phyloP scores from a whole-genome alignment of 1,140 invertebrate species.

The Drosophila lacteicornis region DNA sequence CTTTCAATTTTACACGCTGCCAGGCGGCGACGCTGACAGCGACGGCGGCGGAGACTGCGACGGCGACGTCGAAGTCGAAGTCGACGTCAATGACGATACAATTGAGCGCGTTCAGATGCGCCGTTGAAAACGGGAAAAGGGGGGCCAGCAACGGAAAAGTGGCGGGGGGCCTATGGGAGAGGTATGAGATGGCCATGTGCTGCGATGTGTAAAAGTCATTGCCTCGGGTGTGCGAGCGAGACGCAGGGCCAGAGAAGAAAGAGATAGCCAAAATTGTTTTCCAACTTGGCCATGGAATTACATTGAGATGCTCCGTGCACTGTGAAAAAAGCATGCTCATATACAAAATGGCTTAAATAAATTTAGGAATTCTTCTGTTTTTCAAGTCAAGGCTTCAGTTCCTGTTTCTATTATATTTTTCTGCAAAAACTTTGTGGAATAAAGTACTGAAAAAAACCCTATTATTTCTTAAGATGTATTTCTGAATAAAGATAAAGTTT shows the following conservation, averaged over 20 bases:
- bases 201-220: constrained; percentile 81
- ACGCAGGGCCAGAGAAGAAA: not conserved
- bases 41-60: not conserved
- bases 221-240: constrained; percentile 41
- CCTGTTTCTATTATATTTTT: too few relatives aligned
- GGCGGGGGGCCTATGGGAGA: constrained; percentile 5
- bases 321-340: not conserved
- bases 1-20: constrained; percentile 68
- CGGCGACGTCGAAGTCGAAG: constrained; percentile 2
- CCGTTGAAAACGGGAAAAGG: constrained; percentile 24
- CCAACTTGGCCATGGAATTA: constrained; percentile 62
- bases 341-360: too few relatives aligned
- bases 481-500: too few relatives aligned
- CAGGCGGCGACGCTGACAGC: constrained; percentile 9
- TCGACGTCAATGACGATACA: constrained; percentile 50
- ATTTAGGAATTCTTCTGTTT: too few relatives aligned
- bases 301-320: constrained; percentile 38
- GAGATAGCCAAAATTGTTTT: constrained; percentile 51
- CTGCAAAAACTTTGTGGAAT: too few relatives aligned
- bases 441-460: too few relatives aligned
- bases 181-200: constrained; percentile 67
- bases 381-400: too few relatives aligned
- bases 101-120: constrained; percentile 60
- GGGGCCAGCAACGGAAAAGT: constrained; percentile 1
- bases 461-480: too few relatives aligned